Evolutionary conservation across 30 jellyfish, hydroid and myxozoan genomes (phyloP).

Genomic region (Hydra vulgaris): DNA sequence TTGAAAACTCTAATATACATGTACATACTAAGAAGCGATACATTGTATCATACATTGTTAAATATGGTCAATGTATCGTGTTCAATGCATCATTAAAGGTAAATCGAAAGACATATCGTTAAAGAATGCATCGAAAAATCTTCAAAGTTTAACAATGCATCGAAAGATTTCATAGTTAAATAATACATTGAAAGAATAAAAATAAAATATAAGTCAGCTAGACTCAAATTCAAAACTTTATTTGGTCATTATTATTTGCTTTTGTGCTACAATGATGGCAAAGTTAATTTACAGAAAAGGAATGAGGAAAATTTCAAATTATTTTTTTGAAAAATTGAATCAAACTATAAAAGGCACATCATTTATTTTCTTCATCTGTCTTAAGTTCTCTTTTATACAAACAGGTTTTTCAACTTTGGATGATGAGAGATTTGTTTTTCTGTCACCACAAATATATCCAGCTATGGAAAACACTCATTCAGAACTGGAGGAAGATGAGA

Average conservation of each 20-base stretch:
- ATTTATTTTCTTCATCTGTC: too few relatives aligned
- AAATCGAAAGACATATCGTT: background rate
- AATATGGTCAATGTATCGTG: background rate
- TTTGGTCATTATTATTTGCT: background rate
- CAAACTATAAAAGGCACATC: too few relatives aligned
- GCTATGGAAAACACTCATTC: too few relatives aligned
- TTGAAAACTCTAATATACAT: too few relatives aligned
- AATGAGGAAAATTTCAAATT: background rate
- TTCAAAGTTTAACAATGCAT: background rate
- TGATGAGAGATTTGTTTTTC: too few relatives aligned
- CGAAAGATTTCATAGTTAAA: background rate
- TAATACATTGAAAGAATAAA: background rate
- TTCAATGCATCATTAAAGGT: background rate
- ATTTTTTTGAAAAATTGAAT: too few relatives aligned
- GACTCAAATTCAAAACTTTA: background rate
- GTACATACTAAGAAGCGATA: background rate
- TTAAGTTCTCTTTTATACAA: too few relatives aligned
- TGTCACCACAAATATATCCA: too few relatives aligned
- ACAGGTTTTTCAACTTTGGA: too few relatives aligned
- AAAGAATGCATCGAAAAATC: background rate
- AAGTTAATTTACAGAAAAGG: background rate
- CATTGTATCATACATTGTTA: background rate
- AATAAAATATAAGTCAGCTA: background rate
- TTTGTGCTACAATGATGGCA: background rate
- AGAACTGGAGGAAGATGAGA: too few relatives aligned